Evolutionary conservation across 2,797 vertebrate species (phyloP), one percentile per base, ranked within the genome.

Genomic region (Enteromius afrohamiltoni): DNA sequence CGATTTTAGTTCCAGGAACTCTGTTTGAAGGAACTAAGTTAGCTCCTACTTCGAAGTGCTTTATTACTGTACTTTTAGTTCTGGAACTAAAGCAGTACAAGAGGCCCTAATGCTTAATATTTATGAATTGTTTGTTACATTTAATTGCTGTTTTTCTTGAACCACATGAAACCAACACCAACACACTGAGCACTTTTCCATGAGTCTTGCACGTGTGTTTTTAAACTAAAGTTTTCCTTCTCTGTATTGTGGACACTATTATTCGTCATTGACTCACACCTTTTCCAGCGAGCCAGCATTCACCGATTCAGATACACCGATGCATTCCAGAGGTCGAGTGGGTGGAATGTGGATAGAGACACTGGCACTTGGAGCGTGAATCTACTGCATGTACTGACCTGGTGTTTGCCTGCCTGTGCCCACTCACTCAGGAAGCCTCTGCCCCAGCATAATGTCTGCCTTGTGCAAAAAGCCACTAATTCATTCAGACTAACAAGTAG

Each of bases 291-390:
- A 69, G 40, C 83, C 88, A 40, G 58, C 75, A 23, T 83, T 17
- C 45, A 79, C 80, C 90, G 45, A 76, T 65, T 75, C 68, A 62
- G 74, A 53, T 62, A 51, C 76, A 37, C 75, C 53, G 47, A 60
- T 58, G 85, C 92, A 94, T 94, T 94, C 94, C 93, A 92, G 93
- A 92, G 92, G 92, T 93, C 88, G 89, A 91, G 86, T 91, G 86
- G 53, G 86, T 88, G 93, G 93, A 94, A 95, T 94, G 93, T 93
- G 91, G 91, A 93, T 90, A 79, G 88, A 88, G 91, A 77, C 58
- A 68, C 85, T 91, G 92, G 92, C 92, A 91, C 88, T 83, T 89
- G 89, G 91, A 94, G 92, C 83, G 82, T 94, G 93, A 94, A 91
- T 94, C 93, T 90, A 91, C 91, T 90, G 92, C 91, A 85, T 91